Evolutionary conservation across 2,113 vertebrate genomes (phyloP).

Genomic region (Oncorhynchus gorbuscha): DNA sequence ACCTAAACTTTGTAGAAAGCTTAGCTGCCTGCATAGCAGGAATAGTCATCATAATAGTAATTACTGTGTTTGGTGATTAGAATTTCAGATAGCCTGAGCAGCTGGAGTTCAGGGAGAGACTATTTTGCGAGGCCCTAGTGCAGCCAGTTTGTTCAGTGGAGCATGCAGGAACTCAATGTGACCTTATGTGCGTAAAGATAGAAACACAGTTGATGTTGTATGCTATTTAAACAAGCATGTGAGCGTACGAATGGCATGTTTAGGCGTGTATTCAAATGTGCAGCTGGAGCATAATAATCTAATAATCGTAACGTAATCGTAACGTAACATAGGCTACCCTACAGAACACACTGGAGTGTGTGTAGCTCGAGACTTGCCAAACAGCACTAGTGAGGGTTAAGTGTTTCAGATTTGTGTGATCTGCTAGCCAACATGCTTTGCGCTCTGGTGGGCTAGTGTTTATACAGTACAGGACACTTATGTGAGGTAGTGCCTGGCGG

Average conservation of each 20-base stretch:
- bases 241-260: background rate
- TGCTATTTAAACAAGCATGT: background rate
- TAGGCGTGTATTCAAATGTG: conserved; percentile 5
- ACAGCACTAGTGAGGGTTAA: conserved; percentile 11
- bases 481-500: too few species aligned
- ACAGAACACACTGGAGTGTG: too few species aligned
- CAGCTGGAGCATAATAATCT: conserved; percentile 23
- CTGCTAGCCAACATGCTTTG: background rate
- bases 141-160: conserved; percentile 49
- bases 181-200: conserved; percentile 48
- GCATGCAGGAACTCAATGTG: conserved; percentile 57
- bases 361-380: too few species aligned
- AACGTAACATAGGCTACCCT: background rate
- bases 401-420: background rate
- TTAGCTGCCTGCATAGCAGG: conserved; percentile 18
- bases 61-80: conserved; percentile 60
- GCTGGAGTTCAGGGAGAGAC: conserved; percentile 7
- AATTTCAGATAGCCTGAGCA: conserved; percentile 59
- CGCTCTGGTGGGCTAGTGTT: background rate
- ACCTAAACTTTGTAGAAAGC: conserved; percentile 60
- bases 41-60: conserved; percentile 51
- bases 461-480: background rate
- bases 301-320: background rate
- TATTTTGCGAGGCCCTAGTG: conserved; percentile 53
- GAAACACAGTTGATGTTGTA: too few species aligned